phyloP scores from a whole-genome alignment of 2,888 invertebrate genomes.

The Sinohyriopsis cumingii region DNA sequence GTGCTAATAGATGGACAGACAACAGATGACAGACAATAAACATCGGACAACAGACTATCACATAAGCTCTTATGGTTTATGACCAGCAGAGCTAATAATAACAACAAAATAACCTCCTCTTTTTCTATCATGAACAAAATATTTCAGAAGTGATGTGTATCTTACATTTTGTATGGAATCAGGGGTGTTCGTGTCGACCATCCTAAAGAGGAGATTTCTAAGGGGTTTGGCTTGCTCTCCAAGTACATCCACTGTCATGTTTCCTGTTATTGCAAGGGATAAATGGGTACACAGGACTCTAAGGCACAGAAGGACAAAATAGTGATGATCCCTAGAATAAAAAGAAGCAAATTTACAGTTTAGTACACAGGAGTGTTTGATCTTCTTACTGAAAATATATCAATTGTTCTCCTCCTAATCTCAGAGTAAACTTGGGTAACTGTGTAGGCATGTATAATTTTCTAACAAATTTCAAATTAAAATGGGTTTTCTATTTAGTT shows the following conservation, averaged over 20 bases:
- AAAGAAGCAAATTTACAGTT: neutral
- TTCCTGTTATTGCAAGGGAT: constrained; percentile 76
- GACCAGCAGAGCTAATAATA: neutral
- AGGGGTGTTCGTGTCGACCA: constrained; percentile 72
- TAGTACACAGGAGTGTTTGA: too few relatives aligned
- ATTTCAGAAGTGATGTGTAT: neutral
- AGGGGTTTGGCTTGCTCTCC: constrained; percentile 76
- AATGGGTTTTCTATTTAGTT: too few relatives aligned
- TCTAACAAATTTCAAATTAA: too few relatives aligned
- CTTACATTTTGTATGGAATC: constrained; percentile 73
- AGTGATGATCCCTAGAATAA: constrained; percentile 74
- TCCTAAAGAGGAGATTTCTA: constrained; percentile 75
- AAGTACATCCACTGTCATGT: constrained; percentile 73
- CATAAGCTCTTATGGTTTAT: too few relatives aligned
- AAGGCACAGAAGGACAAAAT: constrained; percentile 77
- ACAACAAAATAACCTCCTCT: neutral
- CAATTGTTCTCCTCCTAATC: too few relatives aligned
- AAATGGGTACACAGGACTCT: constrained; percentile 77
- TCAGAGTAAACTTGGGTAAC: too few relatives aligned
- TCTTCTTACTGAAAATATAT: too few relatives aligned
- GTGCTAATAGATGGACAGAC: too few relatives aligned
- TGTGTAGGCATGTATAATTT: too few relatives aligned
- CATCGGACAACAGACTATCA: too few relatives aligned
- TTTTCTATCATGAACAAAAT: neutral
- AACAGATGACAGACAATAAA: too few relatives aligned